A percentile compares a stretch with the other conserved stretches of the same genome.
These are phyloP conservation scores for Rhingia campestris DNA, from an alignment of 2,888 invertebrate genomes.

Conservation along the genomic window DNA sequence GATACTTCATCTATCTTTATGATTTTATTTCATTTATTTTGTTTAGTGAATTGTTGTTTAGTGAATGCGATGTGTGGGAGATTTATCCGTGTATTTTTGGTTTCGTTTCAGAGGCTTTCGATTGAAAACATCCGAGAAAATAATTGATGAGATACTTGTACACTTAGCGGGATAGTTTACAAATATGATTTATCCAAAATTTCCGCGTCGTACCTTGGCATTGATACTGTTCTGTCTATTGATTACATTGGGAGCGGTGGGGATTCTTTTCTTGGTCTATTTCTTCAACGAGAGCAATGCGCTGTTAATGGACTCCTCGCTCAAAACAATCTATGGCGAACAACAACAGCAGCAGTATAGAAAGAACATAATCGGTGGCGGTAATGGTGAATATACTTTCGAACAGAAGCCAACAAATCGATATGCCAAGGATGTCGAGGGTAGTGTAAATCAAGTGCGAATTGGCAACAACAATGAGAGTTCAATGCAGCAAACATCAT, in stretches of 20 bases:
- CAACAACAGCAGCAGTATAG: slow-evolving; percentile 26
- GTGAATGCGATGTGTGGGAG: no score
- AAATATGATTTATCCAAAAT: slow-evolving; percentile 76
- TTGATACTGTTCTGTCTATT: slow-evolving; percentile 74
- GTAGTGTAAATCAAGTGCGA: slow-evolving; percentile 15
- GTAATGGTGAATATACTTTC: slow-evolving; percentile 13
- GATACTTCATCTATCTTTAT: no score
- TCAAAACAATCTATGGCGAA: slow-evolving; percentile 27
- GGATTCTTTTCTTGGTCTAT: slow-evolving; percentile 74
- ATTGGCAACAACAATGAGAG: slow-evolving; percentile 20
- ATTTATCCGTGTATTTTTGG: no score
- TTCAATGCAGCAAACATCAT: neutral
- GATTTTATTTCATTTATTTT: no score
- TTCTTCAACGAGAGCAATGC: slow-evolving; percentile 72
- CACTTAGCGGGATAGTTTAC: neutral
- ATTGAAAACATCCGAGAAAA: neutral
- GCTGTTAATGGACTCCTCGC: slow-evolving; percentile 50
- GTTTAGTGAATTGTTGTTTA: no score
- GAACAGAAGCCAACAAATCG: slow-evolving; percentile 35
- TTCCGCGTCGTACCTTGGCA: slow-evolving; percentile 75
- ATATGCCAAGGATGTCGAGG: slow-evolving; percentile 32
- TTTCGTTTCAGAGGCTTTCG: slow-evolving; percentile 1
- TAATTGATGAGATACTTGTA: slow-evolving; percentile 14
- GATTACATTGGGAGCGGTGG: slow-evolving; percentile 75
- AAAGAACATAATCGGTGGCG: slow-evolving; percentile 36